Conservation (phyloP, 2,797 vertebrate species). For the Cheirogaleus major region DNA sequence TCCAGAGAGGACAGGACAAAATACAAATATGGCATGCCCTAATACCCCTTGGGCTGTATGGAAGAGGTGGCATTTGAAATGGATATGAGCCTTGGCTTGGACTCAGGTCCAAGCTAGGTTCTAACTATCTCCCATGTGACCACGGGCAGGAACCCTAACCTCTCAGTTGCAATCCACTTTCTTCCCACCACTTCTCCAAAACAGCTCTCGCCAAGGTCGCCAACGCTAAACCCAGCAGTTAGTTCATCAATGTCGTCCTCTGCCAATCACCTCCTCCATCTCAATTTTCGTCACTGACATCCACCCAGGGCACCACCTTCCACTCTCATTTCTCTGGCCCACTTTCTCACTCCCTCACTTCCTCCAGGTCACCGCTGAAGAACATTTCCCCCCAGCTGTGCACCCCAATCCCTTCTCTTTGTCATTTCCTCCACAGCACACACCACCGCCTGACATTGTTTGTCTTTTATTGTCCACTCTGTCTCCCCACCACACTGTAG, state of each 20-base stretch:
- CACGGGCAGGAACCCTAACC: not conserved
- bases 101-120: not conserved
- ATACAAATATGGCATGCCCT: not conserved
- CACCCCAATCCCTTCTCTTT: no score
- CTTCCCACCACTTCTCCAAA: not conserved
- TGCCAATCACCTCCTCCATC: not conserved
- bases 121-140: not conserved
- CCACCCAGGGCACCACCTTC: not conserved
- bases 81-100: not conserved
- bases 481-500: not conserved
- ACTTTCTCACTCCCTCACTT: not conserved
- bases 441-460: rapidly evolving
- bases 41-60: not conserved
- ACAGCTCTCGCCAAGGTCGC: not conserved
- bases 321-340: not conserved
- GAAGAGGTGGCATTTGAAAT: not conserved
- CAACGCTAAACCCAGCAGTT: rapidly evolving
- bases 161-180: not conserved
- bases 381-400: not conserved
- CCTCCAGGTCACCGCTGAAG: not conserved
- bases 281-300: not conserved
- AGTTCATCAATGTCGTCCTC: not conserved
- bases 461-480: rapidly evolving
- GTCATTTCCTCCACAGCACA: not conserved
- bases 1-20: not conserved